Evolutionary conservation across 2,113 vertebrate species (phyloP).

Genomic region (Bubo bubo): DNA sequence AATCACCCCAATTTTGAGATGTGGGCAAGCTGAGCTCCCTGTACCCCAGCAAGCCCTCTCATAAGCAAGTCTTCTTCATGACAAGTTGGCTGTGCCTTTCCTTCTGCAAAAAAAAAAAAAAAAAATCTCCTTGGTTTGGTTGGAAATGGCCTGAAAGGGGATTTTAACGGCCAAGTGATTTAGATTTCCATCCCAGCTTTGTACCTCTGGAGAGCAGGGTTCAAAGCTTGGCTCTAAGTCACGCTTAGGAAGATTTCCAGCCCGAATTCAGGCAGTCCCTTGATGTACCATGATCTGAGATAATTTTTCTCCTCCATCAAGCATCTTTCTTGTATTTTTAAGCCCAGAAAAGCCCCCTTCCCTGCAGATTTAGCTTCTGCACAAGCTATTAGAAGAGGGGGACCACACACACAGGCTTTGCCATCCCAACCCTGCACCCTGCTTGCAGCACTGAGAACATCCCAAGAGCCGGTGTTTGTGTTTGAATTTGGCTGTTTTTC

Average conservation of each 20-base stretch:
- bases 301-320: accelerated
- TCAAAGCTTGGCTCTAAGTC: not conserved
- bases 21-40: accelerated
- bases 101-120: not conserved
- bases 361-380: not conserved
- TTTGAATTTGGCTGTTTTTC: not conserved
- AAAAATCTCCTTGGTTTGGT: no score
- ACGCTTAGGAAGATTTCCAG: not conserved
- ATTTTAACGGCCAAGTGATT: not conserved
- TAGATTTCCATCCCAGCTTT: not conserved
- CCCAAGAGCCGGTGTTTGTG: not conserved
- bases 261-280: not conserved
- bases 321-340: not conserved
- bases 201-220: not conserved
- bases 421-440: not conserved
- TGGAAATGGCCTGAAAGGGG: not conserved
- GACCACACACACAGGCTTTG: not conserved
- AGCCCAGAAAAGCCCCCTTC: not conserved
- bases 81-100: accelerated
- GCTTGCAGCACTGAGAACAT: not conserved
- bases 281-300: not conserved
- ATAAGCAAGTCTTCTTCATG: not conserved
- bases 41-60: accelerated
- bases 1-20: accelerated
- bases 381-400: accelerated